Conservation (phyloP, 1,140 invertebrate genomes). For the Anthonomus grandis region DNA sequence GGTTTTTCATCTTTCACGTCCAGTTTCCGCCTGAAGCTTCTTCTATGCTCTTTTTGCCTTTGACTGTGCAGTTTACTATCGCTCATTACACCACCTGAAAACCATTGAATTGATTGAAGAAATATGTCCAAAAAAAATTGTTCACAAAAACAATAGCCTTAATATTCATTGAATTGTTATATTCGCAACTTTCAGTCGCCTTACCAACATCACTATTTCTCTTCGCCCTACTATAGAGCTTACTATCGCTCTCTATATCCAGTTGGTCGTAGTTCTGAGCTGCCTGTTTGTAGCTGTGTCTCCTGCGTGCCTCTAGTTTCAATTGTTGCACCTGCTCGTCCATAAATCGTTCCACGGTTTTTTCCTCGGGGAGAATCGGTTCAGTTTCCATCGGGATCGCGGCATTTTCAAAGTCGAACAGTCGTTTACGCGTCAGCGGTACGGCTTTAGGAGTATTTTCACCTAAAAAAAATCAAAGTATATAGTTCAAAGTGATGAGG, state of each 20-base stretch:
- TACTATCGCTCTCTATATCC: constrained; percentile 30
- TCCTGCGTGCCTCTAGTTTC: constrained; percentile 36
- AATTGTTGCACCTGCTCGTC: constrained; percentile 43
- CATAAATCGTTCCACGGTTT: constrained; percentile 41
- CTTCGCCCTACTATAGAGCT: constrained; percentile 13
- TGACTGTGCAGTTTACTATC: constrained; percentile 19
- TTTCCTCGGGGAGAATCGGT: constrained; percentile 30
- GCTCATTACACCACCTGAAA: constrained; percentile 26
- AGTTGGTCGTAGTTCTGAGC: constrained; percentile 43
- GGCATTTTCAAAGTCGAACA: constrained; percentile 20
- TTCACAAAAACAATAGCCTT: background rate
- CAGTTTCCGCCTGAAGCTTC: constrained; percentile 33
- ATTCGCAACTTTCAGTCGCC: no score
- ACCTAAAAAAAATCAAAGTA: background rate
- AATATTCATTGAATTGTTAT: no score
- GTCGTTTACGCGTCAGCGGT: constrained; percentile 10
- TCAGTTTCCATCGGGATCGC: constrained; percentile 28
- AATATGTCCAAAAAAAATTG: background rate
- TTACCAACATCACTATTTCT: constrained; percentile 17
- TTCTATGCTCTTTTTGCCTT: constrained; percentile 32
- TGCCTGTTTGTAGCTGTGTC: constrained; percentile 45
- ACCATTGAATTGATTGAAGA: no score
- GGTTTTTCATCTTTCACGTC: constrained; percentile 33
- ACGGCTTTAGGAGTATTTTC: constrained; percentile 25
- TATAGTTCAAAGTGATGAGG: background rate